These are phyloP conservation scores for Itoplectis maculator DNA, from an alignment of 2,888 invertebrate species.

Conservation along the genomic window DNA sequence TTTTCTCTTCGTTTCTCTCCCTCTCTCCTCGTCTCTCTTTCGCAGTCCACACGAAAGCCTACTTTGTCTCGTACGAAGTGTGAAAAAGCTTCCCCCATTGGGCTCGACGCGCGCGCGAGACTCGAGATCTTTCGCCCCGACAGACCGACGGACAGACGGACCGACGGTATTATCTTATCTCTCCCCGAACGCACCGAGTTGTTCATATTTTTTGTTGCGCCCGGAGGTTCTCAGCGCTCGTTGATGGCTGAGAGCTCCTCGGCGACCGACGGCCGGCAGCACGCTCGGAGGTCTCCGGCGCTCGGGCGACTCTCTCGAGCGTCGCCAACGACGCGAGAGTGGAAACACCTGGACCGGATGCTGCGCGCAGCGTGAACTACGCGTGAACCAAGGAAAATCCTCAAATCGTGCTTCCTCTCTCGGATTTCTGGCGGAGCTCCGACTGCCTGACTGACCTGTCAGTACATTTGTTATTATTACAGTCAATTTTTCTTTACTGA, in stretches of 20 bases:
- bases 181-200: conserved; percentile 19
- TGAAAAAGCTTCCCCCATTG: conserved; percentile 60
- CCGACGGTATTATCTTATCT: conserved; percentile 54
- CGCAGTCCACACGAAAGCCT: too few species aligned
- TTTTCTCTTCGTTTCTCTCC: too few species aligned
- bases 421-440: not conserved
- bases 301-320: conserved; percentile 42
- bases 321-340: conserved; percentile 59
- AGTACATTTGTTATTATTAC: too few species aligned
- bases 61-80: conserved; percentile 48
- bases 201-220: conserved; percentile 40
- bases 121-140: conserved; percentile 41
- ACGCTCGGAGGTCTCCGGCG: conserved; percentile 5
- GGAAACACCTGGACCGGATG: conserved; percentile 69
- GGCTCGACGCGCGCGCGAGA: conserved; percentile 1
- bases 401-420: conserved; percentile 44
- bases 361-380: conserved; percentile 55
- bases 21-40: too few species aligned
- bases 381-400: conserved; percentile 54
- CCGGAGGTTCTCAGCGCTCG: conserved; percentile 37
- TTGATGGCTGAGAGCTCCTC: conserved; percentile 1
- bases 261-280: not conserved
- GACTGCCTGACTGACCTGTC: too few species aligned
- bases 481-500: too few species aligned
- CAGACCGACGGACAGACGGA: not conserved